Evolutionary conservation across 2,888 invertebrate species (phyloP), one percentile per base, ranked within the genome.

Genomic region (Gymnoscelis rufifasciata): DNA sequence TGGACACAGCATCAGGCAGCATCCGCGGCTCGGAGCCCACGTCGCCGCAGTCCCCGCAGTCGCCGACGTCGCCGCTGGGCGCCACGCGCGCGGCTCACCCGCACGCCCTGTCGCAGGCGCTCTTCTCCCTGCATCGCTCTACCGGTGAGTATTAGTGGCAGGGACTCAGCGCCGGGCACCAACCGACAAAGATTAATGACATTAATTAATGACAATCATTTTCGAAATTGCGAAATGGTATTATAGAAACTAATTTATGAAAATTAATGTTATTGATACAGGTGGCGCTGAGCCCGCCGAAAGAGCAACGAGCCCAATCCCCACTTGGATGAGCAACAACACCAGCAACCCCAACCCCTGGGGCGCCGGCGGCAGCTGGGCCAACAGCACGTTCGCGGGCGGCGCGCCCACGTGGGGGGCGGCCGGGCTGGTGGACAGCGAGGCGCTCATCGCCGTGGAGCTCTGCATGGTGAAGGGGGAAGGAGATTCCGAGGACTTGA

Each of bases 1-100:
- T 98, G 95, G 97, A 98, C 83, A 96, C 95, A 51, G 92, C 94
- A 56, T 97, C 97, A 53, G 97, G 98, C 42, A 97, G 97, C 77
- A 91, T 98, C 56, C 91, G 93, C 58, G 97, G 96, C 71, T 97
- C 97, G 66, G 96, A 97, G 78, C 96, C 97, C 4, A 95, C 33
- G 14, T 33, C 33, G 5, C 33, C 33, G 15, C 15, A 15, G 19
- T 33, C 33, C n/a, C 33, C 33, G 10, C 15, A 15, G 33, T 33
- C 75, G 63, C 95, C 97, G 15, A 93, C 93, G 1, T 94, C 94
- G 46, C 66, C 63, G 43, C 59, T 67, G 15, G 8, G 92, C 26
- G 62, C 64, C 69, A 65, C 59, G 90, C 40, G 91, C 90, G 63
- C 66, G 13, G 64, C 68, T 41, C 72, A 63, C 47, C 71, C 71